Base-by-base conservation (phyloP, 2,113 vertebrate genomes). In the Stictonetta naevosa region DNA sequence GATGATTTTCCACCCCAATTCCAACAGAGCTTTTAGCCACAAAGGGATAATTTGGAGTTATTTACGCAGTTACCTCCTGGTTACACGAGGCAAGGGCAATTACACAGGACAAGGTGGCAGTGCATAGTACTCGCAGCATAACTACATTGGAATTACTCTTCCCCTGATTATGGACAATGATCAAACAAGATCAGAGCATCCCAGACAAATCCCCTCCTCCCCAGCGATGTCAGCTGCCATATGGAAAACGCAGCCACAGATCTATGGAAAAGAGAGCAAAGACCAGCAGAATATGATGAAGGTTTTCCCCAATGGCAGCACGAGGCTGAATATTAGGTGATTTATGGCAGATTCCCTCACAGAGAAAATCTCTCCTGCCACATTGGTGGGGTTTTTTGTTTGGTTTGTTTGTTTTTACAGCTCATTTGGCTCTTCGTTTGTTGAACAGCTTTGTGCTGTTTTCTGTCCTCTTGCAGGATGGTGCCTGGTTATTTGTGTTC, bases 341-440 rank as follows among this genome's bases (percentile, higher is more conserved):
- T 95, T 95, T 93, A 95, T 77, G 38, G 91, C 46, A 10, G 96
- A 84, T 94, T 90, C 58, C 55, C 68, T 93, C 50, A 22, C 28
- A 90, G 91, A 71, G 84, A 88, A 97, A 97, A 95, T 88, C 93
- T 91, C 93, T 93, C 75, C 52, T 87, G 63, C 58, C 50, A 40
- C 4, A 8, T 79, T 46, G 73, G 82, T 66, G 64, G 34, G n/a
- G 64, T 92, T 92, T 56, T 56, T 31, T 31, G 8, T 31, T 56
- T 28, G 29, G 15, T 18, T 56, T 16, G 15, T 56, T 56, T 29
- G 52, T 55, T 55, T 95, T 89, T 83, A 89, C 94, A 96, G 82
- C 86, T 96, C 92, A 89, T 96, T 95, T 92, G 88, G 87, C 76
- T 94, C 93, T 87, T 83, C 76, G 76, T 94, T 91, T 93, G 92